A percentile compares a stretch with the other conserved stretches of the same genome.
Conservation (phyloP, 2,797 vertebrate genomes). For the Moxostoma hubbsi region DNA sequence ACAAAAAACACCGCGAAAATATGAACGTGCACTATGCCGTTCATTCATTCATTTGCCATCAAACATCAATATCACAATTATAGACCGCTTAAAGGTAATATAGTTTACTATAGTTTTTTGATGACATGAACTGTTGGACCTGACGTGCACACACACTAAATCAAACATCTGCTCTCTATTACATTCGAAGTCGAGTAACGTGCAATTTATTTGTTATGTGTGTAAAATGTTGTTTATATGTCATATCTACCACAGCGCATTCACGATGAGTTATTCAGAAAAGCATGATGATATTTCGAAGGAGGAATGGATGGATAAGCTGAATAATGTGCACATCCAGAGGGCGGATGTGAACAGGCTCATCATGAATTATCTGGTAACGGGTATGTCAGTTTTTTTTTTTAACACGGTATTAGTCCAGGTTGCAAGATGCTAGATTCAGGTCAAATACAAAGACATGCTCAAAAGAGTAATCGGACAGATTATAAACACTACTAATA, state of each 20-base stretch:
- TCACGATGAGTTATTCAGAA: constrained; percentile 96
- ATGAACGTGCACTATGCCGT: constrained; percentile 30
- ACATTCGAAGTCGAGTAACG: neutral
- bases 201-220: neutral
- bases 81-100: neutral
- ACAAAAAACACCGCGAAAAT: constrained; percentile 58
- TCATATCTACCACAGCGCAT: constrained; percentile 61
- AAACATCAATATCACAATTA: neutral
- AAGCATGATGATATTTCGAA: constrained; percentile 94
- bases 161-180: neutral
- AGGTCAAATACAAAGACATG: neutral
- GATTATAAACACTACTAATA: neutral
- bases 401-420: neutral
- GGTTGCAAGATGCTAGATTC: neutral
- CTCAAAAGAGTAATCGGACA: neutral
- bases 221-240: constrained; percentile 15
- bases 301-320: constrained; percentile 98
- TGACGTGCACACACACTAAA: neutral
- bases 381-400: constrained; percentile 77
- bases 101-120: neutral
- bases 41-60: constrained; percentile 25
- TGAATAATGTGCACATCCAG: constrained; percentile 96
- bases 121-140: neutral
- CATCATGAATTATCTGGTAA: constrained; percentile 98
- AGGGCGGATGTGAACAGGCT: constrained; percentile 97